Conservation (phyloP, 2,888 invertebrate species). For the Drosophila anomalipes region DNA sequence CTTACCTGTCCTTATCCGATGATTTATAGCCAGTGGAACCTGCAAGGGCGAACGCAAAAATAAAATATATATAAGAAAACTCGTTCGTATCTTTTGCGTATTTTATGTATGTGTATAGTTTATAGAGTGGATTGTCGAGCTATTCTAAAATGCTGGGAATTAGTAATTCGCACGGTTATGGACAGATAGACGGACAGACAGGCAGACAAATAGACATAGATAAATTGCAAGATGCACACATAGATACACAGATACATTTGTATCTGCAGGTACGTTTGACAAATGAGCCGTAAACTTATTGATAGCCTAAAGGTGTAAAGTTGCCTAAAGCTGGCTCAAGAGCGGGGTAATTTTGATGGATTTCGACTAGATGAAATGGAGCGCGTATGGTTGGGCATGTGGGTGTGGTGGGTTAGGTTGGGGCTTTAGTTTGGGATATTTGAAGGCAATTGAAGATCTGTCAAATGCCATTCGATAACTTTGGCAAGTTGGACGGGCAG, state of each 20-base stretch:
- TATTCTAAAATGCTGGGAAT: conserved; percentile 27
- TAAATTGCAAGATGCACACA: conserved; percentile 18
- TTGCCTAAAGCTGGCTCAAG: conserved; percentile 30
- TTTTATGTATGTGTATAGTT: conserved; percentile 14
- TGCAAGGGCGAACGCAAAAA: conserved; percentile 83
- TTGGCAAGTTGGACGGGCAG: conserved; percentile 48
- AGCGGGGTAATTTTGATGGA: conserved; percentile 63
- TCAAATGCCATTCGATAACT: conserved; percentile 65
- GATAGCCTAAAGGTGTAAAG: conserved; percentile 55
- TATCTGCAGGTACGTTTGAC: conserved; percentile 51
- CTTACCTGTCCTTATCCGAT: conserved; percentile 93
- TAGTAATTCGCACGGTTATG: conserved; percentile 13
- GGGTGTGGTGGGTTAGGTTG: neutral
- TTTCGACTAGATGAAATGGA: conserved; percentile 35
- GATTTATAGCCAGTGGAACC: conserved; percentile 94
- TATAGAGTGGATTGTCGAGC: conserved; percentile 15
- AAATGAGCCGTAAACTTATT: conserved; percentile 62
- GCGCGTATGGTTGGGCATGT: neutral
- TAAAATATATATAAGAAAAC: conserved; percentile 44
- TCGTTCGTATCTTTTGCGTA: conserved; percentile 17
- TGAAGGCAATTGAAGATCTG: conserved; percentile 60
- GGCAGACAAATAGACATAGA: conserved; percentile 26
- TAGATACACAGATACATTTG: conserved; percentile 32
- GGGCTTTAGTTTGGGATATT: conserved; percentile 1
- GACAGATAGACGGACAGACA: conserved; percentile 12